Percentiles rank a stretch among this genome's conserved stretches.
Conservation (phyloP, 2,888 invertebrate species). For the Alloscopus bannaensis region DNA sequence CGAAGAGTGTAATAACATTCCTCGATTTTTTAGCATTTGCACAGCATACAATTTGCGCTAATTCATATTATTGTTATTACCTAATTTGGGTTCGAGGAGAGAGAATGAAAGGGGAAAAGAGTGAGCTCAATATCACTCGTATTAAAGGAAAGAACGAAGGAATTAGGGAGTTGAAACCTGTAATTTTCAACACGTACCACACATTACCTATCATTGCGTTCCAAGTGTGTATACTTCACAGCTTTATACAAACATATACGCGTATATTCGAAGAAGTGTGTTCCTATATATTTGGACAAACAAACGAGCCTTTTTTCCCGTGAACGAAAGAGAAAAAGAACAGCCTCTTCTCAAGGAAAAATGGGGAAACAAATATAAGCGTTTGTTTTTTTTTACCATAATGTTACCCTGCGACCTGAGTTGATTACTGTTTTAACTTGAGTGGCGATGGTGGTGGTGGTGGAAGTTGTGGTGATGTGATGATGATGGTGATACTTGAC, state of each 20-base stretch:
- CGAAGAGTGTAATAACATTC: background rate
- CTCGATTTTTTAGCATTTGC: background rate
- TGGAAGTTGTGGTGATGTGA: no score
- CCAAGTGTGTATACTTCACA: no score
- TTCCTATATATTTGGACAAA: no score
- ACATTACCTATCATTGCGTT: conserved; percentile 37
- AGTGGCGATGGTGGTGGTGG: background rate
- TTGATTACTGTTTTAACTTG: conserved; percentile 25
- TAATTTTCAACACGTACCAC: conserved; percentile 67
- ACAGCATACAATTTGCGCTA: conserved; percentile 41
- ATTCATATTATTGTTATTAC: conserved; percentile 56
- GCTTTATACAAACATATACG: no score
- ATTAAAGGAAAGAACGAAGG: conserved; percentile 28
- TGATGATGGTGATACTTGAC: no score
- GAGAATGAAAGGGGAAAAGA: conserved; percentile 8
- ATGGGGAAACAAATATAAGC: conserved; percentile 11
- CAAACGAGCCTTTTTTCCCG: no score
- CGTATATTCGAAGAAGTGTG: no score
- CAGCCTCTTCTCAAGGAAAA: background rate
- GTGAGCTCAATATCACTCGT: conserved; percentile 32
- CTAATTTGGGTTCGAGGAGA: conserved; percentile 33
- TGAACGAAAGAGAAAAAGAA: background rate
- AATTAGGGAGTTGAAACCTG: conserved; percentile 59
- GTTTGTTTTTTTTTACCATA: conserved; percentile 23
- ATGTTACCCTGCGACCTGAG: conserved; percentile 21